These are phyloP conservation scores for Acronicta psi DNA, from an alignment of 2,888 invertebrate genomes.

Conservation along the genomic window DNA sequence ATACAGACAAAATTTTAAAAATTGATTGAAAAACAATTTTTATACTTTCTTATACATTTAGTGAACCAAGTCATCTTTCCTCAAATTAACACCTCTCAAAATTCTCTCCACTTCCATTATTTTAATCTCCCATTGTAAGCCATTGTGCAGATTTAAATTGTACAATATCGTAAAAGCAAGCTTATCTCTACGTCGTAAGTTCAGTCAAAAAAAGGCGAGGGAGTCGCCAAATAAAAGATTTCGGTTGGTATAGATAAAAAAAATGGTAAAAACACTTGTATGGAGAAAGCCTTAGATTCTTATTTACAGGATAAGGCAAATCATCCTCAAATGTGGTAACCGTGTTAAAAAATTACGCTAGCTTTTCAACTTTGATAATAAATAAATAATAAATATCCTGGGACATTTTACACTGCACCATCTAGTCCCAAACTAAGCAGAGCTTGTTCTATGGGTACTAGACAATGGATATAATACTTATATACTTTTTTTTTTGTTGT, in stretches of 20 bases:
- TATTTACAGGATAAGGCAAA: slow-evolving; percentile 22
- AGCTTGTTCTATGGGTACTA: no score
- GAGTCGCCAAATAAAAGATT: slow-evolving; percentile 56
- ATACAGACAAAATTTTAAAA: no score
- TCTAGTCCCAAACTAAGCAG: no score
- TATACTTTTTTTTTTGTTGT: no score
- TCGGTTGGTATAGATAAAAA: slow-evolving; percentile 54
- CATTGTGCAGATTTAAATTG: slow-evolving; percentile 48
- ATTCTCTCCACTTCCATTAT: slow-evolving; percentile 40
- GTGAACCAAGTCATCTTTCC: background rate
- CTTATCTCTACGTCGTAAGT: slow-evolving; percentile 57
- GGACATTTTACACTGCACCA: no score
- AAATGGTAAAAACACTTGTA: slow-evolving; percentile 55
- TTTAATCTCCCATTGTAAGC: slow-evolving; percentile 39
- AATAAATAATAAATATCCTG: no score
- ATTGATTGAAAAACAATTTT: no score
- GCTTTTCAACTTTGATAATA: no score
- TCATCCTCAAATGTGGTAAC: no score
- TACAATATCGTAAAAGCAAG: slow-evolving; percentile 52
- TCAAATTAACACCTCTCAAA: slow-evolving; percentile 19
- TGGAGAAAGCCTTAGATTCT: slow-evolving; percentile 25
- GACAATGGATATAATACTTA: no score
- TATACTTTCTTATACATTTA: no score
- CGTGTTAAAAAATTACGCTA: no score
- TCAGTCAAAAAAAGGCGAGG: slow-evolving; percentile 46